These are phyloP conservation scores for Python bivittatus DNA, from an alignment of 2,113 vertebrate genomes.

Conservation along the genomic window DNA sequence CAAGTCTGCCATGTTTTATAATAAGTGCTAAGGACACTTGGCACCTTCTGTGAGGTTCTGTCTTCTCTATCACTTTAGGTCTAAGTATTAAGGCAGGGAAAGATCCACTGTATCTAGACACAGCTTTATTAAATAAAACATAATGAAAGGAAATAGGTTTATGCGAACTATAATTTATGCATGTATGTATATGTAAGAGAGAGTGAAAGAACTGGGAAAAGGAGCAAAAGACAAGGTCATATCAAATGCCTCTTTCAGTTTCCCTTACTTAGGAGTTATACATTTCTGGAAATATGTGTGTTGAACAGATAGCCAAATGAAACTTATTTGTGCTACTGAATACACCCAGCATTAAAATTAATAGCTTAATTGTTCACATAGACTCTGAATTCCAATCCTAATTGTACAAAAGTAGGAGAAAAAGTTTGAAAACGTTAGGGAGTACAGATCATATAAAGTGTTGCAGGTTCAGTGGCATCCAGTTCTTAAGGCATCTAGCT, in stretches of 20 bases:
- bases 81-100: not conserved
- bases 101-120: not conserved
- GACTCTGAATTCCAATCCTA: not conserved
- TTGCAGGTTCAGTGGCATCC: not conserved
- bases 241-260: not conserved
- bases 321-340: not conserved
- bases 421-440: not conserved
- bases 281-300: not conserved
- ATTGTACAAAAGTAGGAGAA: not conserved
- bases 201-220: not conserved
- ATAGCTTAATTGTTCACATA: not conserved
- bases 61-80: not conserved
- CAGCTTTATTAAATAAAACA: not conserved
- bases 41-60: slow-evolving; percentile 15
- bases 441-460: not conserved
- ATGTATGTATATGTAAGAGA: not conserved
- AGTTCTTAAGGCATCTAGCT: not conserved
- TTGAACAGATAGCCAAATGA: not conserved
- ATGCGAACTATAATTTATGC: not conserved
- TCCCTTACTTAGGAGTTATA: not conserved
- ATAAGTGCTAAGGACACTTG: slow-evolving; percentile 16
- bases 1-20: slow-evolving; percentile 15
- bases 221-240: not conserved
- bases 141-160: not conserved
- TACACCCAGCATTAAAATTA: not conserved